Evolutionary conservation across 2,113 vertebrate species (phyloP).

Genomic region (Stigmatopora nigra): DNA sequence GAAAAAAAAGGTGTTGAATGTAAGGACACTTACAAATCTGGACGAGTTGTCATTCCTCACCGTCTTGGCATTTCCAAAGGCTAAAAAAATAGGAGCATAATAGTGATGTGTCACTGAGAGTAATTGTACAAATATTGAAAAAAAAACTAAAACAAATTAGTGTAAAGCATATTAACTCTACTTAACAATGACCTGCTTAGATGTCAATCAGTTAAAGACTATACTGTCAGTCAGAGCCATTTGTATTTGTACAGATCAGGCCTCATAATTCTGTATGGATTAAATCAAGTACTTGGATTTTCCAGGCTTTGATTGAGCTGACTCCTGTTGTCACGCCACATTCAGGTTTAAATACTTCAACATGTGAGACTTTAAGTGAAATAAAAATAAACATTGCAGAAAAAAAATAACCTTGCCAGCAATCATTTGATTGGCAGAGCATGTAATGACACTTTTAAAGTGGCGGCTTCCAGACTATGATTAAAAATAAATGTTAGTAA

Average conservation of each 20-base stretch:
- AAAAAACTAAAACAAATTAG: not conserved
- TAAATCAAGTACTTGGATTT: constrained; percentile 45
- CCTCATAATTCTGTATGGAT: constrained; percentile 51
- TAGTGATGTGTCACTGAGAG: not conserved
- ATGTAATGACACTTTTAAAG: not conserved
- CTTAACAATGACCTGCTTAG: not conserved
- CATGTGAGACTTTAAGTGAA: constrained; percentile 1
- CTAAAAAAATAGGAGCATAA: constrained; percentile 55
- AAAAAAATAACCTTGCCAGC: not conserved
- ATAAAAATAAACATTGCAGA: constrained; percentile 21
- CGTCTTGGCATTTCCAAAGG: constrained; percentile 98
- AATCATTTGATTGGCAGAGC: not conserved
- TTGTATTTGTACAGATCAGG: constrained; percentile 50
- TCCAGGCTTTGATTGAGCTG: constrained; percentile 27
- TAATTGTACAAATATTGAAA: not conserved
- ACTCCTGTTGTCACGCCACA: constrained; percentile 31
- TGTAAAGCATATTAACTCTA: constrained; percentile 13
- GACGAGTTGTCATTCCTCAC: constrained; percentile 97
- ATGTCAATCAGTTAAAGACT: constrained; percentile 34
- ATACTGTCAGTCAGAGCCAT: constrained; percentile 25
- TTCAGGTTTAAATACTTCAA: constrained; percentile 29
- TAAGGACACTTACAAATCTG: constrained; percentile 89
- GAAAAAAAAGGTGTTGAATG: not conserved
- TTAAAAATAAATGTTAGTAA: constrained; percentile 9
- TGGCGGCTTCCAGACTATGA: not conserved